phyloP scores from a whole-genome alignment of 2,888 invertebrate species.

The Entomobrya multifasciata region DNA sequence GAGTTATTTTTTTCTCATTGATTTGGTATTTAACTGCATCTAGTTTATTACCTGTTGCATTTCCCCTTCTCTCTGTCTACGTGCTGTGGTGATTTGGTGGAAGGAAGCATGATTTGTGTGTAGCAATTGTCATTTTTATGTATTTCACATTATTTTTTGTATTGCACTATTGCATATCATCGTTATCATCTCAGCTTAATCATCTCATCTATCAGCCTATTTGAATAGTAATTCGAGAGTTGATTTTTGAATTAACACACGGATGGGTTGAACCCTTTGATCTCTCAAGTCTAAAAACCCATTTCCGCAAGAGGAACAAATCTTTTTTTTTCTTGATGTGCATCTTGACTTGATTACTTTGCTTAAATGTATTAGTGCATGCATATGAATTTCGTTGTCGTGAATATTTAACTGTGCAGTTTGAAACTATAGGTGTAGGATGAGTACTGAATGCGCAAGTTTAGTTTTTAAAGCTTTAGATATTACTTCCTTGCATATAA shows the following conservation, averaged over 20 bases:
- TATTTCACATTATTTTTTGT: neutral
- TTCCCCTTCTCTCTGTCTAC: neutral
- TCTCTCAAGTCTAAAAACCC: slow-evolving; percentile 43
- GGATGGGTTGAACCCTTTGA: slow-evolving; percentile 65
- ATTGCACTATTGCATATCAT: neutral
- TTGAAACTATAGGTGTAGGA: slow-evolving; percentile 23
- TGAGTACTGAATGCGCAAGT: slow-evolving; percentile 33
- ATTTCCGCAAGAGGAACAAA: slow-evolving; percentile 57
- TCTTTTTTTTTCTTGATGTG: slow-evolving; percentile 31
- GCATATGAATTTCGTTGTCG: neutral
- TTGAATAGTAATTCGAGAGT: slow-evolving; percentile 4
- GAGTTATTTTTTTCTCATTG: neutral
- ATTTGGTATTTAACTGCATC: too few relatives aligned
- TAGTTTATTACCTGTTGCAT: neutral
- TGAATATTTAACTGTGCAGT: neutral
- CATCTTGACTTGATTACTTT: slow-evolving; percentile 38
- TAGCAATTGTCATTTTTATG: slow-evolving; percentile 4
- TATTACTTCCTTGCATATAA: slow-evolving; percentile 13
- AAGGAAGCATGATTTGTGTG: neutral
- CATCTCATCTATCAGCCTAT: slow-evolving; percentile 13
- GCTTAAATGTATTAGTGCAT: neutral
- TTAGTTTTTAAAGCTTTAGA: neutral
- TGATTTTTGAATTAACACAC: slow-evolving; percentile 4
- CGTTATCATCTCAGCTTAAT: neutral
- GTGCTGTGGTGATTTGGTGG: slow-evolving; percentile 1